Percentiles rank a stretch among this genome's conserved stretches.
These are phyloP conservation scores for Chalcis sispes DNA, from an alignment of 2,888 invertebrate species.

Conservation along the genomic window DNA sequence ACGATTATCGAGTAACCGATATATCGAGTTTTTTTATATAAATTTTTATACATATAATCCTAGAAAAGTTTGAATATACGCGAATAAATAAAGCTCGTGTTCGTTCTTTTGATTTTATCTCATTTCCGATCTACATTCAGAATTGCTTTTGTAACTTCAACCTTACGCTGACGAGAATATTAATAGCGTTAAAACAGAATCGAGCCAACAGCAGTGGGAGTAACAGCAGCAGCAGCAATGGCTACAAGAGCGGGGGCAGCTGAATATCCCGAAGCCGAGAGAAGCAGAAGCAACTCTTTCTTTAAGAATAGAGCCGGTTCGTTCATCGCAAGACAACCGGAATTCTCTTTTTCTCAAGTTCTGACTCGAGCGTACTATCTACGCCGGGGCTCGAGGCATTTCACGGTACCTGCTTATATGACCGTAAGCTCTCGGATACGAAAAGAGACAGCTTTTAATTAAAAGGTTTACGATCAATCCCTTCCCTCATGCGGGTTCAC, in stretches of 20 bases:
- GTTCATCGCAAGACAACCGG: conserved; percentile 28
- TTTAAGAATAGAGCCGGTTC: conserved; percentile 41
- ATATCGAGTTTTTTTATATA: too few species aligned
- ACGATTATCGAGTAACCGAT: too few species aligned
- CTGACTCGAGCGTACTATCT: background rate
- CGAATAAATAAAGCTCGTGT: conserved; percentile 36
- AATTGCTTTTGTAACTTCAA: conserved; percentile 1
- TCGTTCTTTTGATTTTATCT: conserved; percentile 19
- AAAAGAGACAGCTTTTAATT: conserved; percentile 64
- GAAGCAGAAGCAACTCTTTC: conserved; percentile 3
- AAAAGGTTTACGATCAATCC: conserved; percentile 64
- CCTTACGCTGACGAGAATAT: conserved; percentile 48
- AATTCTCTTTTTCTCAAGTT: conserved; percentile 19
- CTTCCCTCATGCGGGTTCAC: conserved; percentile 13
- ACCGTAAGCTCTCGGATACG: conserved; percentile 52
- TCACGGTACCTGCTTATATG: conserved; percentile 47
- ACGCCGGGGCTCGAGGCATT: conserved; percentile 29
- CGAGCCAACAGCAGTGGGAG: background rate
- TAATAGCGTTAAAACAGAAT: conserved; percentile 51
- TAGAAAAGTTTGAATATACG: too few species aligned
- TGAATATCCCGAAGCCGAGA: background rate
- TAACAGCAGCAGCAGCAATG: background rate
- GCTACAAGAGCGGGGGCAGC: too few species aligned
- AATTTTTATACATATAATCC: too few species aligned
- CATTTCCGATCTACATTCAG: conserved; percentile 25